Conservation (phyloP, 2,797 vertebrate genomes). For the Xenops minutus region DNA sequence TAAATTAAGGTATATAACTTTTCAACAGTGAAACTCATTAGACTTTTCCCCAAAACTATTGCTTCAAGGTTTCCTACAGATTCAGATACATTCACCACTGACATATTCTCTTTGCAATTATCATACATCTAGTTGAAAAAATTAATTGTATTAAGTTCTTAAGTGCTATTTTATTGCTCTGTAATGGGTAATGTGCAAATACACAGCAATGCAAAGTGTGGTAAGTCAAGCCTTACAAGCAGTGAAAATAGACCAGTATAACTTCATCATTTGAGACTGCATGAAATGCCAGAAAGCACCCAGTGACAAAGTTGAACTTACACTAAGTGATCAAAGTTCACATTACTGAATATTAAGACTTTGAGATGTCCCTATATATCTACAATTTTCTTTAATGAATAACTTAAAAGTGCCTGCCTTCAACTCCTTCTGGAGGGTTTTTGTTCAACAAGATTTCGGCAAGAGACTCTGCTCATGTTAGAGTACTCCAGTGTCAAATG, state of each 20-base stretch:
- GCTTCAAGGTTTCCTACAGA: not conserved
- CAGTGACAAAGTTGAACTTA: not conserved
- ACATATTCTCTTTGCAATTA: not conserved
- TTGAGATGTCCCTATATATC: accelerated
- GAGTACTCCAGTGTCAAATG: not conserved
- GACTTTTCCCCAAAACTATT: not conserved
- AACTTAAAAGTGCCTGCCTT: not conserved
- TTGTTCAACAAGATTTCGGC: not conserved
- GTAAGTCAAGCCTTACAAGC: not conserved
- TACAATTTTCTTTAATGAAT: not conserved
- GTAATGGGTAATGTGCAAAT: not conserved
- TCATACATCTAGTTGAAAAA: not conserved
- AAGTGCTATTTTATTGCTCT: not conserved
- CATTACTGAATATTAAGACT: not conserved
- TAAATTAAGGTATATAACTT: not conserved
- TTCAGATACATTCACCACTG: not conserved
- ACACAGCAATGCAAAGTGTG: not conserved
- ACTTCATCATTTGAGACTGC: not conserved
- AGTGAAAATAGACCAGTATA: not conserved
- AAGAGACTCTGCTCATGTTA: not conserved
- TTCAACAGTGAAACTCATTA: not conserved
- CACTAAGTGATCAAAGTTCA: not conserved
- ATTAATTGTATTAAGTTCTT: not conserved
- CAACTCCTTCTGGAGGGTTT: accelerated
- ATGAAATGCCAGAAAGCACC: not conserved